These are phyloP conservation scores for Limnothrissa miodon DNA, from an alignment of 2,113 vertebrate genomes.

Conservation along the genomic window DNA sequence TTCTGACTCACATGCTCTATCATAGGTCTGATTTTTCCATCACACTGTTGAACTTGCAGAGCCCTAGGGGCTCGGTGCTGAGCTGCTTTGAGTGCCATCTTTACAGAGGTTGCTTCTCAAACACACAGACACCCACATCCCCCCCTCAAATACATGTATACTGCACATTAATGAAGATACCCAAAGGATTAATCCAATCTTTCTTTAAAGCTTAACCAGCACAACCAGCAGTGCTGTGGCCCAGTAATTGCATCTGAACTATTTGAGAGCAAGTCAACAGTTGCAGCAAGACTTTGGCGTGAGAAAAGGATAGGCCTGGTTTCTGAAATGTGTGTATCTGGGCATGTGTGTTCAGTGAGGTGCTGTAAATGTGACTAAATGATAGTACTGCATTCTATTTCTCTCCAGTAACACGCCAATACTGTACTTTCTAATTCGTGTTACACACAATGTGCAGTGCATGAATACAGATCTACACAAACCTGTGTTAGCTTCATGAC, in stretches of 20 bases:
- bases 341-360: too few relatives aligned
- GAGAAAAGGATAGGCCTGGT: neutral
- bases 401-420: neutral
- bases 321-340: too few relatives aligned
- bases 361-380: neutral
- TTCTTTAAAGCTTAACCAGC: neutral
- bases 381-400: neutral
- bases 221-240: neutral
- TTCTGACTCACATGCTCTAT: slow-evolving; percentile 31
- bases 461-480: too few relatives aligned
- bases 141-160: neutral
- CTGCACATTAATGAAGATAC: neutral
- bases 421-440: too few relatives aligned
- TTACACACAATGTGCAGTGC: too few relatives aligned
- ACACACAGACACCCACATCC: neutral
- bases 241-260: neutral
- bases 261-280: neutral
- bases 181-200: neutral
- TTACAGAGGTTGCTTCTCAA: neutral
- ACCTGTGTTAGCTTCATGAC: too few relatives aligned
- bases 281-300: neutral
- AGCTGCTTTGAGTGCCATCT: neutral
- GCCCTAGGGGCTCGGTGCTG: neutral
- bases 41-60: slow-evolving; percentile 34
- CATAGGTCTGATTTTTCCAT: slow-evolving; percentile 53